phyloP scores from a whole-genome alignment of 2,797 vertebrate genomes.

The Clamator glandarius region DNA sequence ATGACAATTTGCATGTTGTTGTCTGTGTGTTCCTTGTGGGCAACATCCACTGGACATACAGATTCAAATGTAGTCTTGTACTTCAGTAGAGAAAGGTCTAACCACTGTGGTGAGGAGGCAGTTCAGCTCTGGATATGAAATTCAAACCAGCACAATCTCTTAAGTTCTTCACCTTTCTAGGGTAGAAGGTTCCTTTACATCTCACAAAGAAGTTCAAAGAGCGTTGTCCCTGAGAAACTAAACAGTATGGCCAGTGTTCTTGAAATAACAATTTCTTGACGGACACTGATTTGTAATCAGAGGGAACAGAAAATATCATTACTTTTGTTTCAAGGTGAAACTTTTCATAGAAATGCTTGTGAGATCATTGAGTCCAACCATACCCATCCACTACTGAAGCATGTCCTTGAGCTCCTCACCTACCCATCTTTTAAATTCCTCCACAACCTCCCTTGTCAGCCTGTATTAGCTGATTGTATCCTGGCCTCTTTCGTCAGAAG shows the following conservation, averaged over 20 bases:
- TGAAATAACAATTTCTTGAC: not conserved
- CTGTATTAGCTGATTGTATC: not conserved
- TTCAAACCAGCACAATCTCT: not conserved
- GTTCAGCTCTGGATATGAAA: not conserved
- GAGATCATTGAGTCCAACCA: no score
- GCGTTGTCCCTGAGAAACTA: not conserved
- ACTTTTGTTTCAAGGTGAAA: not conserved
- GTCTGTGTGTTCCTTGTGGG: not conserved
- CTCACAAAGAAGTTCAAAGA: not conserved
- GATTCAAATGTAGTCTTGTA: not conserved
- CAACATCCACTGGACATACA: not conserved
- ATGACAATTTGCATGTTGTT: not conserved
- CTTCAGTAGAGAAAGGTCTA: not conserved
- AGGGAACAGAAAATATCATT: not conserved
- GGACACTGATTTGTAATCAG: not conserved
- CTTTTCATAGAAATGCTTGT: not conserved
- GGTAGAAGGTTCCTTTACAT: not conserved
- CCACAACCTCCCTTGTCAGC: no score
- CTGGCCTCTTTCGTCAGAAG: not conserved
- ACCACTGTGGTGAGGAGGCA: not conserved
- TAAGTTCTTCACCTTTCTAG: not conserved
- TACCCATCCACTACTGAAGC: no score
- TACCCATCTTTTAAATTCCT: no score
- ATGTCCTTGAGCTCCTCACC: no score
- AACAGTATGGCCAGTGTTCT: not conserved